Percentiles rank a stretch among this genome's conserved stretches.
Evolutionary conservation across 2,888 invertebrate species (phyloP).

Genomic region (Mesorhabditis belari): DNA sequence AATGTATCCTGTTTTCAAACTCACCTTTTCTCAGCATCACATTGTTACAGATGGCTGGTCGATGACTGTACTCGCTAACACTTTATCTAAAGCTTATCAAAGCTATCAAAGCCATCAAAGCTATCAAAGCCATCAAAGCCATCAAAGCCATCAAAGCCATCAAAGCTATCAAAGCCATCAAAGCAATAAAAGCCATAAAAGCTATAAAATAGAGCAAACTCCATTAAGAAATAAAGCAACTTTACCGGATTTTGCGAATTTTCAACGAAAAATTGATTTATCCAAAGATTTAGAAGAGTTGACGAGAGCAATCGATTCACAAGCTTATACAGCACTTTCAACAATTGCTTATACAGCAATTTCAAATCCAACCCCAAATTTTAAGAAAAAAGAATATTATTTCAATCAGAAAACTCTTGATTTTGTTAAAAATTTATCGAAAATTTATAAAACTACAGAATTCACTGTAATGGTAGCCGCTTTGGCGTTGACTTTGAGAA

Average conservation of each 20-base stretch:
- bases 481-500: not conserved
- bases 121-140: too few relatives aligned
- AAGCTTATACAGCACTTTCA: not conserved
- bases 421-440: conserved; percentile 1
- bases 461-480: conserved; percentile 6
- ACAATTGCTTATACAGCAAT: too few relatives aligned
- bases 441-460: conserved; percentile 4
- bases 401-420: not conserved
- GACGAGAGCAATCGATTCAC: not conserved
- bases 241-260: too few relatives aligned
- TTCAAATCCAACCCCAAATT: not conserved
- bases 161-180: too few relatives aligned
- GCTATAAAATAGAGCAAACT: too few relatives aligned
- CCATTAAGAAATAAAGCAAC: too few relatives aligned
- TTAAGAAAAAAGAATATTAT: not conserved
- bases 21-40: conserved; percentile 42
- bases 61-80: conserved; percentile 41
- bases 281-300: conserved; percentile 1
- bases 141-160: too few relatives aligned
- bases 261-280: too few relatives aligned
- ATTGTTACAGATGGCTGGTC: conserved; percentile 51
- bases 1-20: too few relatives aligned
- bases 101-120: too few relatives aligned
- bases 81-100: not conserved
- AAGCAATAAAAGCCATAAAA: not conserved